Conservation (phyloP, 2,113 vertebrate genomes). For the Mungos mungo region DNA sequence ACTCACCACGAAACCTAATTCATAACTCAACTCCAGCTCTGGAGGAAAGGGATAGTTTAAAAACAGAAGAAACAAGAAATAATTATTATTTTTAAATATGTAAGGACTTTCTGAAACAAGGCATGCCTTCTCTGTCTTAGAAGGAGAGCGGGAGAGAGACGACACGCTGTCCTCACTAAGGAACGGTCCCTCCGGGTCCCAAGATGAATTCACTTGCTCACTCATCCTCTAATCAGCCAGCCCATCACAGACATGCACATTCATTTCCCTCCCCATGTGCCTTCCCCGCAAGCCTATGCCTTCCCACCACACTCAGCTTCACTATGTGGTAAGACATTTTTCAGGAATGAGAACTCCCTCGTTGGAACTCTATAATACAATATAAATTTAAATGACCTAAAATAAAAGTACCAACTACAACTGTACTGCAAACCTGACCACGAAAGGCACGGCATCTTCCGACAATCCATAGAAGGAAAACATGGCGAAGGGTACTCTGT, state of each 20-base stretch:
- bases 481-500: neutral
- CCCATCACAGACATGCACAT: slow-evolving; percentile 46
- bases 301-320: slow-evolving; percentile 41
- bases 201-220: neutral
- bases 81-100: neutral
- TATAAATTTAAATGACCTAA: neutral
- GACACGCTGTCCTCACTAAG: neutral
- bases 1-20: neutral
- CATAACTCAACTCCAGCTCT: neutral
- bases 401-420: slow-evolving; percentile 46
- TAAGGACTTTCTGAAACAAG: neutral
- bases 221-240: neutral
- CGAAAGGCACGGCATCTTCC: neutral
- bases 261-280: slow-evolving; percentile 50
- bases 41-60: neutral
- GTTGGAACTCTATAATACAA: neutral
- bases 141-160: neutral
- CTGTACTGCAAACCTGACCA: neutral
- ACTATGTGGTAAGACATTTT: slow-evolving; percentile 50
- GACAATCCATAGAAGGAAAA: slow-evolving; percentile 19
- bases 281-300: neutral
- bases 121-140: neutral
- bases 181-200: neutral
- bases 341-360: slow-evolving; percentile 36
- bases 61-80: neutral